A percentile compares a stretch with the other conserved stretches of the same genome.
Conservation (phyloP, 2,113 vertebrate species). For the Ammospiza nelsoni region DNA sequence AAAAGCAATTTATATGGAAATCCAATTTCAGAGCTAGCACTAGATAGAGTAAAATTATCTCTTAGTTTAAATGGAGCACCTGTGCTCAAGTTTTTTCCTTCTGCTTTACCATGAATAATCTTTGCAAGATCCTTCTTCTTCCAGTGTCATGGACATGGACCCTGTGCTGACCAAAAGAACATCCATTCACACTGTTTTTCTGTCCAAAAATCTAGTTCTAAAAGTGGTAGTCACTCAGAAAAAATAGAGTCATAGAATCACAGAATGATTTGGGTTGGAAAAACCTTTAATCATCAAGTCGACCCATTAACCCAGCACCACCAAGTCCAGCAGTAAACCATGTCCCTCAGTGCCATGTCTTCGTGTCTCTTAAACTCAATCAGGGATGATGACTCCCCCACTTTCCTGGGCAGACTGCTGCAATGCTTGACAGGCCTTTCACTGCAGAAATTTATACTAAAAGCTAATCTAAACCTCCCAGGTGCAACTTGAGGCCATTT, state of each 20-base stretch:
- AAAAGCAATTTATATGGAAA: background rate
- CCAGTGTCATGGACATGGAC: background rate
- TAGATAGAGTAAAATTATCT: background rate
- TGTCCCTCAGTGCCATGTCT: fast-evolving
- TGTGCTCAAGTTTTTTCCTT: fast-evolving
- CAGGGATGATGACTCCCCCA: background rate
- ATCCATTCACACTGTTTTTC: background rate
- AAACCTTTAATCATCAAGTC: background rate
- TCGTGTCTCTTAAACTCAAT: fast-evolving
- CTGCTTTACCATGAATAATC: background rate
- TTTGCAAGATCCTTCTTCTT: background rate
- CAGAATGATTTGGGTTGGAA: background rate
- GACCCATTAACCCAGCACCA: fast-evolving
- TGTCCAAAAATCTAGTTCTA: background rate
- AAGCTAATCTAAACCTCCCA: background rate
- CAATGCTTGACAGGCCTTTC: background rate
- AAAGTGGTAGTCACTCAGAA: background rate
- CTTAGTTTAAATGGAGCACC: fast-evolving
- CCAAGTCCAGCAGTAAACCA: background rate
- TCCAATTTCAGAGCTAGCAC: background rate
- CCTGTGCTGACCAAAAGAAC: background rate
- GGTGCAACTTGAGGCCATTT: background rate
- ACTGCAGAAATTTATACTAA: background rate
- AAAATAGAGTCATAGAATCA: background rate
- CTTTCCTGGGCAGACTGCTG: background rate